Evolutionary conservation across 1,140 invertebrate genomes (phyloP), one percentile per base, ranked within the genome.

Genomic region (Neodiprion lecontei): DNA sequence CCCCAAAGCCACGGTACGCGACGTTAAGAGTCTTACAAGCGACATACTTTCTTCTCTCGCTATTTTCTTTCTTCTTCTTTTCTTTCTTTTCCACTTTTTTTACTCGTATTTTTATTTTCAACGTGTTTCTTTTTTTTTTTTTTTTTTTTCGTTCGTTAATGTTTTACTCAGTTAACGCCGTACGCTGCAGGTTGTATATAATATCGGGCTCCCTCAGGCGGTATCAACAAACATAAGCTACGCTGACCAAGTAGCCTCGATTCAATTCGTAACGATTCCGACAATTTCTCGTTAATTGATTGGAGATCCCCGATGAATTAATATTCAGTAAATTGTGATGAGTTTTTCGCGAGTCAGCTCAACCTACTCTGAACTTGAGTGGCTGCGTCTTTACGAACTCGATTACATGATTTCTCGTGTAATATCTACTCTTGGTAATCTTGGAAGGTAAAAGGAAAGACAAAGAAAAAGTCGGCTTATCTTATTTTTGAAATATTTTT

Each of bases 1-100:
- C 53, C n/a, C 53, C 53, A 4, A 40, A 40, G 28, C 28, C 28
- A 40, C 2, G 28, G 28, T 40, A 40, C 28, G 28, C 28, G 28
- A 40, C 1, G 28, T 40, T 40, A 40, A 40, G n/a, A 61, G 53
- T 61, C 11, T 61, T 12, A 61, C 11, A 17, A 61, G 53, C 53
- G 53, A 61, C 53, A 61, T 61, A 61, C 53, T 61, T 61, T 61
- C 53, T 61, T 61, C 53, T 61, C 53, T 61, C 53, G 53, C 53
- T 61, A 61, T 61, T 61, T 61, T 61, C 53, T 14, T 61, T 61
- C n/a, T 40, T 5, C 28, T 40, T 5, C 28, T 40, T 40, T 40
- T 40, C 28, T 40, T 40, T 40, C 28, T 5, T 40, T 4, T 4
- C 28, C 28, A 40, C 28, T 40, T 40, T 40, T 40, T 40, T 40